Percentiles rank a stretch among this genome's conserved stretches.
Evolutionary conservation across 1,140 invertebrate species (phyloP).

Genomic region (Oppia nitens): DNA sequence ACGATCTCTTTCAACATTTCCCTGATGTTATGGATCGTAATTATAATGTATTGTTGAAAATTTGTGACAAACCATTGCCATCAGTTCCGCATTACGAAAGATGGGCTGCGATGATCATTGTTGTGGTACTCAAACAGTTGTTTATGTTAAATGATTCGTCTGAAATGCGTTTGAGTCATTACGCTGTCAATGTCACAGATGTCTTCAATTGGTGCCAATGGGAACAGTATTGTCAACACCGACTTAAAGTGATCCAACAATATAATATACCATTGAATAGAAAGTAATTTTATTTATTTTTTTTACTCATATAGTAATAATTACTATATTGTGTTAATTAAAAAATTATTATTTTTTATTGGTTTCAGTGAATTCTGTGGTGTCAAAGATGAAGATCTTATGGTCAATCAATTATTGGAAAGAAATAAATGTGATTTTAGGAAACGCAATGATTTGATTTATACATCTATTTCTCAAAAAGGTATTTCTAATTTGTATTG

Average conservation of each 20-base stretch:
- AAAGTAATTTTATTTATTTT: constrained; percentile 8
- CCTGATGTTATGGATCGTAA: not conserved
- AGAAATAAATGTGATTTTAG: not conserved
- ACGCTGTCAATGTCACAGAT: not conserved
- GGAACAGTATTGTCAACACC: not conserved
- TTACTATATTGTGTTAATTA: not conserved
- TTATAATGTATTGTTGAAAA: not conserved
- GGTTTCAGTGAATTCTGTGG: not conserved
- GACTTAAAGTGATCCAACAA: not conserved
- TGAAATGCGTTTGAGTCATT: constrained; percentile 2
- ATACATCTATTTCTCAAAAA: too few relatives aligned
- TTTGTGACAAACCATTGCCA: not conserved
- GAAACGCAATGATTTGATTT: too few relatives aligned
- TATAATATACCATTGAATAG: not conserved
- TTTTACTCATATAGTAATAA: not conserved
- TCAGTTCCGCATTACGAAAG: not conserved
- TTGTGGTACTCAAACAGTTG: not conserved
- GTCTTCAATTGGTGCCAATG: constrained; percentile 3
- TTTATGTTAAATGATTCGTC: not conserved
- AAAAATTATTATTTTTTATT: not conserved
- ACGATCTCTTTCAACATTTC: not conserved
- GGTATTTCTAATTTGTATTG: too few relatives aligned
- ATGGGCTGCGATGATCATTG: not conserved
- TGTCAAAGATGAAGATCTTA: not conserved
- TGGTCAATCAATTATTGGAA: not conserved